These are phyloP conservation scores for Menidia beryllina DNA, from an alignment of 2,113 vertebrate species.

Conservation along the genomic window DNA sequence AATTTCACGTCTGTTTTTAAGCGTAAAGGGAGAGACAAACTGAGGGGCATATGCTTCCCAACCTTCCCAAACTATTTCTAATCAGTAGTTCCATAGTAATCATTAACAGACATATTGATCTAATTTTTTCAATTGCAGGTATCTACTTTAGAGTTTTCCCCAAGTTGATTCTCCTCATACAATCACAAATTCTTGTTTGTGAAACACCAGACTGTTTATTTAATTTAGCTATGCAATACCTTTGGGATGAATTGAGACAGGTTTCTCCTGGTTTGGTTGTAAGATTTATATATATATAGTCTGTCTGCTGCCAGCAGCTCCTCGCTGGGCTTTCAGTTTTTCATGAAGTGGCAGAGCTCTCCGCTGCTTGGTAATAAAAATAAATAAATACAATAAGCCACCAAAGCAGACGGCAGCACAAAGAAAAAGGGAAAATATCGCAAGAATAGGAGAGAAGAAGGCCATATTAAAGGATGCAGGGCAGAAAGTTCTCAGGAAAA, in stretches of 20 bases:
- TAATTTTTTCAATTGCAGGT: background rate
- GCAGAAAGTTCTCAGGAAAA: slow-evolving; percentile 20
- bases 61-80: too few species aligned
- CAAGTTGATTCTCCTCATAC: background rate
- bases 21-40: too few species aligned
- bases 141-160: background rate
- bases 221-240: too few species aligned
- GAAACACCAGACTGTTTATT: too few species aligned
- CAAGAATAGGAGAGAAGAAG: background rate
- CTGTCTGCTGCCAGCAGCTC: background rate
- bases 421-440: background rate
- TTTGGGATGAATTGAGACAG: background rate
- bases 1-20: too few species aligned
- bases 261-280: background rate
- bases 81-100: too few species aligned
- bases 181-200: background rate
- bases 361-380: slow-evolving; percentile 22
- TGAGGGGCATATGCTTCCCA: too few species aligned
- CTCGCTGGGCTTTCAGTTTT: slow-evolving; percentile 5
- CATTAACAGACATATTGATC: background rate
- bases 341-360: background rate
- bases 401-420: slow-evolving; percentile 16
- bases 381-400: too few species aligned
- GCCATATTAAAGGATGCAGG: slow-evolving; percentile 1
- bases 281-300: too few species aligned